phyloP scores from a whole-genome alignment of 2,888 invertebrate species.

The Cantharis flavilabris region DNA sequence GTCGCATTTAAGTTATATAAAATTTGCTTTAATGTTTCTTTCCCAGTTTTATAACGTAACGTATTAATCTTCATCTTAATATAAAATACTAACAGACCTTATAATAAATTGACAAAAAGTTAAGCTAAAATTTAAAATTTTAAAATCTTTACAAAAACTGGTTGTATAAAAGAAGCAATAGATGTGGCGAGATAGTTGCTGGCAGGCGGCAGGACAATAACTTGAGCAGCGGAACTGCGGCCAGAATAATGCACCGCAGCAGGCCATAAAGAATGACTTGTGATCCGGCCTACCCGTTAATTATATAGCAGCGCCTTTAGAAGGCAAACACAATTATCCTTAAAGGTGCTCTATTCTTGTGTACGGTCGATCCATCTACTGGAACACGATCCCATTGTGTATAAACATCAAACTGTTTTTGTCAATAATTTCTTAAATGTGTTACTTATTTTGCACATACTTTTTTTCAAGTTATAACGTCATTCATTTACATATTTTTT shows the following conservation, averaged over 20 bases:
- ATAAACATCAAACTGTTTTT: constrained; percentile 23
- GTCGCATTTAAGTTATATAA: background rate
- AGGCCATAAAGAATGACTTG: constrained; percentile 42
- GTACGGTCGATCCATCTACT: constrained; percentile 20
- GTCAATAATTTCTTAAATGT: constrained; percentile 27
- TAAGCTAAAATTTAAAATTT: constrained; percentile 14
- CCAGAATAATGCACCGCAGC: constrained; percentile 39
- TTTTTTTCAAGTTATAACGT: background rate
- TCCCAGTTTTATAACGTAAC: background rate
- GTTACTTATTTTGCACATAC: background rate
- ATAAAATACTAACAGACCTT: background rate
- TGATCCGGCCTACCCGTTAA: constrained; percentile 42
- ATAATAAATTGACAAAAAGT: background rate
- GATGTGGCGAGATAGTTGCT: constrained; percentile 6
- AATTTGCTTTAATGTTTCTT: background rate
- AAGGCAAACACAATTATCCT: constrained; percentile 46
- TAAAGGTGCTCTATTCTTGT: constrained; percentile 27
- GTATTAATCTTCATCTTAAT: background rate
- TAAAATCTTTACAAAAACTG: constrained; percentile 23
- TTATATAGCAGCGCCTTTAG: constrained; percentile 45
- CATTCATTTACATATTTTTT: background rate
- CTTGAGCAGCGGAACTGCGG: constrained; percentile 36
- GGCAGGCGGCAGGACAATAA: constrained; percentile 30
- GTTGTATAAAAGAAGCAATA: constrained; percentile 19
- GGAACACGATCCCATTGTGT: constrained; percentile 26